Evolutionary conservation across 2,888 invertebrate species (phyloP), one percentile per base, ranked within the genome.

Genomic region (Leptopilina syphax): DNA sequence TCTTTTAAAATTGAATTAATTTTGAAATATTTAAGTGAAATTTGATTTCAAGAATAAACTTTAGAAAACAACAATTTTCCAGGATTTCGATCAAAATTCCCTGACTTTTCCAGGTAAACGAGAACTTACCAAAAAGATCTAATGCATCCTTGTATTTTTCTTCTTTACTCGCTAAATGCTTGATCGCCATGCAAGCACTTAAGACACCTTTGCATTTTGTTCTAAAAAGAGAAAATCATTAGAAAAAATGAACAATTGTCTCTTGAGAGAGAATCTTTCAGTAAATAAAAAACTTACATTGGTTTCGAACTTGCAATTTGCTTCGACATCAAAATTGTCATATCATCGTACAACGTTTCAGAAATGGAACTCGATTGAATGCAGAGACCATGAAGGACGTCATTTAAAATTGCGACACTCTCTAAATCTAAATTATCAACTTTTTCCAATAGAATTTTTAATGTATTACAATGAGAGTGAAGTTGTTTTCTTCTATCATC

Each of bases 281-380:
- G 8, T 8, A 44, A 44, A 44, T 7, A 44, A 44, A 44, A 44
- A 7, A 85, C 91, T 89, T 89, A 93, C 91, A 92, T 91, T 27
- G 94, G 93, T 84, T 94, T 94, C 3, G 94, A 94, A 89, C 94
- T 95, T 3, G 95, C 94, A 60, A 98, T 92, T 91, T 97, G 96
- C 90, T 98, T 98, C 84, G 95, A 94, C n/a, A 97, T 94, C 24
- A 97, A 92, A 93, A 98, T 97, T 88, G 96, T 95, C 77, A 98
- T 94, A 89, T 97, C 97, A 92, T 96, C 96, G 90, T 96, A 95
- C 63, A 97, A 94, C 3, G 92, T 91, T n/a, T 92, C 91, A 50
- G 92, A 87, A 2, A 92, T 88, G 47, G 93, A 93, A 60, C 92
- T 10, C 88, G 92, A 68, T 90, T 91, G 84, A 88, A 90, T n/a